Percentiles rank a stretch among this genome's conserved stretches.
Conservation (phyloP, 1,140 invertebrate genomes). For the Formica exsecta region DNA sequence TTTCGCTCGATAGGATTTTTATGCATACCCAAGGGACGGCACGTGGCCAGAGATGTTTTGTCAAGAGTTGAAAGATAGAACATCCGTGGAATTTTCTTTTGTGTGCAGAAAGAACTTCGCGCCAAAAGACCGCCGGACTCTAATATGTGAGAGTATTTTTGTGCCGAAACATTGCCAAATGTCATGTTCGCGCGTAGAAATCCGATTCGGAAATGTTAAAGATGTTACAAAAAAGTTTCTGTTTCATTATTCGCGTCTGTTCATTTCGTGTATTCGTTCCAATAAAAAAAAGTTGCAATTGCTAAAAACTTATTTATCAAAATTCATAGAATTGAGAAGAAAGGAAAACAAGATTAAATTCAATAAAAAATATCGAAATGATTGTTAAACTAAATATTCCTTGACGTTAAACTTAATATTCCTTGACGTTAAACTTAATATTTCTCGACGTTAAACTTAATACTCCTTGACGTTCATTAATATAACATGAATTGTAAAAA, state of each 20-base stretch:
- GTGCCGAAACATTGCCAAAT: slow-evolving; percentile 4
- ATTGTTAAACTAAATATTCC: background rate
- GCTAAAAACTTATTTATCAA: background rate
- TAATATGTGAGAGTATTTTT: slow-evolving; percentile 19
- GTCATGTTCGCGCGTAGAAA: background rate
- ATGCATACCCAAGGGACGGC: slow-evolving; percentile 13
- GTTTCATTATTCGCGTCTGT: background rate
- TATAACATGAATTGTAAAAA: background rate
- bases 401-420: background rate
- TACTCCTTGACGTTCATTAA: background rate
- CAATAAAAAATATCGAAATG: background rate
- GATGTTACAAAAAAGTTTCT: background rate
- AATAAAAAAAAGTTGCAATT: background rate
- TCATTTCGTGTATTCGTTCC: background rate
- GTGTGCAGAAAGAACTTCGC: slow-evolving; percentile 20
- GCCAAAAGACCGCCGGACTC: slow-evolving; percentile 1
- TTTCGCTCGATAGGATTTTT: slow-evolving; percentile 32
- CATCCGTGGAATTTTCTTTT: slow-evolving; percentile 47
- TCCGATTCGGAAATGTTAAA: background rate
- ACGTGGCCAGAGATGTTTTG: slow-evolving; percentile 28
- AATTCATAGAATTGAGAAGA: background rate
- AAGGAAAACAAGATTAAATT: background rate
- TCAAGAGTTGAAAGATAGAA: slow-evolving; percentile 39
- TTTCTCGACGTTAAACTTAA: too few species aligned
- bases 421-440: too few species aligned